Evolutionary conservation across 2,888 invertebrate genomes (phyloP).

Genomic region (Trachelus troglodyta): DNA sequence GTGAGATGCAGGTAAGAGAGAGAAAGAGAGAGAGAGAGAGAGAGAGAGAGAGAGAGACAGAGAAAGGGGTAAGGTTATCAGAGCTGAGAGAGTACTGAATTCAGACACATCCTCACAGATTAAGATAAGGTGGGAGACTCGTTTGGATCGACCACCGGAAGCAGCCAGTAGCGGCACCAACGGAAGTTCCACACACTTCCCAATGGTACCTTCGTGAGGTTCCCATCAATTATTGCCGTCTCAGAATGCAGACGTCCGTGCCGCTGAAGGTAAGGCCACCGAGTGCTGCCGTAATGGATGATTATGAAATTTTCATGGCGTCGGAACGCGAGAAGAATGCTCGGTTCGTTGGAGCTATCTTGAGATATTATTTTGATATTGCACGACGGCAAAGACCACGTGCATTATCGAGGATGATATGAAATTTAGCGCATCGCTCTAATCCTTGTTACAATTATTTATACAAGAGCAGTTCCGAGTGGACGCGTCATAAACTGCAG

Average conservation of each 20-base stretch:
- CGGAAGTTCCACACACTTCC: neutral
- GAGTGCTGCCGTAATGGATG: neutral
- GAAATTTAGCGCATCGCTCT: neutral
- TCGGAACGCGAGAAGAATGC: neutral
- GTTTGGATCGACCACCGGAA: neutral
- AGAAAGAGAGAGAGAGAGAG: conserved; percentile 15
- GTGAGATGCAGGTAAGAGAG: conserved; percentile 8
- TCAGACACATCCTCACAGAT: neutral
- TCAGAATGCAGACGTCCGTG: neutral
- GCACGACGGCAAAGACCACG: neutral
- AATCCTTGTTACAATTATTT: conserved; percentile 22
- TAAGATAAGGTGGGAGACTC: neutral
- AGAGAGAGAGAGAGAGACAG: conserved; percentile 1
- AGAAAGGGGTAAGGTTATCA: neutral
- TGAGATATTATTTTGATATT: neutral
- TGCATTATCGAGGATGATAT: neutral
- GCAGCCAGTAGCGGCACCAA: neutral
- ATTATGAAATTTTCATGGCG: neutral
- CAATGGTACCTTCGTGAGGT: neutral
- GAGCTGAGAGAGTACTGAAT: neutral
- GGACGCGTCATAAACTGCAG: conserved; percentile 24
- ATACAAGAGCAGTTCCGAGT: conserved; percentile 12
- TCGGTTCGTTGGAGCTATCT: neutral
- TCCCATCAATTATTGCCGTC: neutral
- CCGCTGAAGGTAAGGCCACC: neutral